phyloP scores from a whole-genome alignment of 1,140 invertebrate species.

The Grapholita molesta region DNA sequence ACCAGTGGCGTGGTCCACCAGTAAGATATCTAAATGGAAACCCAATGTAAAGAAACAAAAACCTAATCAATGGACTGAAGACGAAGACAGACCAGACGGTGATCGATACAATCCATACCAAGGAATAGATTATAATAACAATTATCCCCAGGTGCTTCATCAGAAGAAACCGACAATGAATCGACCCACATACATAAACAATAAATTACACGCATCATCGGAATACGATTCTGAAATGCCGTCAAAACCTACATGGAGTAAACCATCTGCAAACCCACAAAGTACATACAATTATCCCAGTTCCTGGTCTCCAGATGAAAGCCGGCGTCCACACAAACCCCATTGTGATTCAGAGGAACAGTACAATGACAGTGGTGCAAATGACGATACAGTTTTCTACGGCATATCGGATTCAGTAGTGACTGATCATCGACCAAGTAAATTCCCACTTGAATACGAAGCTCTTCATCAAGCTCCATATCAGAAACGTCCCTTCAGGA shows the following conservation, averaged over 20 bases:
- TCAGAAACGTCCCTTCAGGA: conserved; percentile 60
- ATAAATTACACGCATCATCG: conserved; percentile 55
- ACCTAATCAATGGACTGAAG: conserved; percentile 63
- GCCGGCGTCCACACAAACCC: conserved; percentile 59
- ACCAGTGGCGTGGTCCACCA: conserved; percentile 87
- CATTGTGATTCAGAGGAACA: conserved; percentile 65
- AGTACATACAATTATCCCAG: conserved; percentile 43
- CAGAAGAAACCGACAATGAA: conserved; percentile 51
- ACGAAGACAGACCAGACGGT: conserved; percentile 56
- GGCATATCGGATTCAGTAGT: conserved; percentile 78
- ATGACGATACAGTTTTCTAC: conserved; percentile 52
- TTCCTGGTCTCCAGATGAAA: conserved; percentile 61
- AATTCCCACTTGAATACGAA: conserved; percentile 80
- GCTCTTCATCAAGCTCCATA: conserved; percentile 53
- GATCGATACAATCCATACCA: conserved; percentile 49
- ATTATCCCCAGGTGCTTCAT: conserved; percentile 37
- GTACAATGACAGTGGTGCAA: conserved; percentile 38
- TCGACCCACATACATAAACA: conserved; percentile 60
- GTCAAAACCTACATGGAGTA: conserved; percentile 66
- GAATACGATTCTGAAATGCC: conserved; percentile 64
- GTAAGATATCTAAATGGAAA: conserved; percentile 89
- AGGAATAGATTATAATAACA: conserved; percentile 46
- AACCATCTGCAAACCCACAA: conserved; percentile 37
- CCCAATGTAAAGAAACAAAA: conserved; percentile 78
- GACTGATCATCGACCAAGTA: conserved; percentile 82